Evolutionary conservation across 2,797 vertebrate genomes (phyloP).

Genomic region (Lithobates sylvaticus): DNA sequence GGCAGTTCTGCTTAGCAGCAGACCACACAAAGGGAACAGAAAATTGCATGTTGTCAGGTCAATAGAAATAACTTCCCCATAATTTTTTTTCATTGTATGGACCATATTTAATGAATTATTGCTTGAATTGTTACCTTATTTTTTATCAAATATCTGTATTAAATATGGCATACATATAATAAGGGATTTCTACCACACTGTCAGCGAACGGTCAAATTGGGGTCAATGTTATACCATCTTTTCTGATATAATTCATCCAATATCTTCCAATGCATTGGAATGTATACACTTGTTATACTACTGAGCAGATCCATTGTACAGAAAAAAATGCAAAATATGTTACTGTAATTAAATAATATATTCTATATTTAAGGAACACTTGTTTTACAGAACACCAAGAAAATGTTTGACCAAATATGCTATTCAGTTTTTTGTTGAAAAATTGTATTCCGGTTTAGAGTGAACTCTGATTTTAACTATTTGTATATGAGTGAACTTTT

Average conservation of each 20-base stretch:
- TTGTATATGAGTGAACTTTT: constrained; percentile 56
- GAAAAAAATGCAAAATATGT: constrained; percentile 87
- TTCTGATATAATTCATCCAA: constrained; percentile 31
- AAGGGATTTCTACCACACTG: constrained; percentile 16
- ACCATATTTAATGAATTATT: background rate
- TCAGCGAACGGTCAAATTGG: constrained; percentile 7
- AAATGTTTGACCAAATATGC: constrained; percentile 55
- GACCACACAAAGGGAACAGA: background rate
- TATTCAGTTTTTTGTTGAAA: constrained; percentile 27
- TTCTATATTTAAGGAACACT: constrained; percentile 83
- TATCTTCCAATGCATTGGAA: constrained; percentile 75
- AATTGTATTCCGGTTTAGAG: constrained; percentile 50
- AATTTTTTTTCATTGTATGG: background rate
- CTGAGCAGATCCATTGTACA: constrained; percentile 90
- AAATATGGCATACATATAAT: background rate
- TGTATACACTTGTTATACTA: constrained; percentile 90
- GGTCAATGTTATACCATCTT: constrained; percentile 3
- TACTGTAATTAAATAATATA: constrained; percentile 92
- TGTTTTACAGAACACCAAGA: constrained; percentile 42
- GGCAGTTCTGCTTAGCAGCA: background rate
- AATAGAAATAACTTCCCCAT: background rate
- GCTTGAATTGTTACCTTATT: background rate
- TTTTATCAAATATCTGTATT: background rate
- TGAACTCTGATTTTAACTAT: constrained; percentile 56
- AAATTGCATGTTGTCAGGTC: background rate